These are phyloP conservation scores for Pterobdella sp. DNA, from an alignment of 2,888 invertebrate genomes.

Conservation along the genomic window DNA sequence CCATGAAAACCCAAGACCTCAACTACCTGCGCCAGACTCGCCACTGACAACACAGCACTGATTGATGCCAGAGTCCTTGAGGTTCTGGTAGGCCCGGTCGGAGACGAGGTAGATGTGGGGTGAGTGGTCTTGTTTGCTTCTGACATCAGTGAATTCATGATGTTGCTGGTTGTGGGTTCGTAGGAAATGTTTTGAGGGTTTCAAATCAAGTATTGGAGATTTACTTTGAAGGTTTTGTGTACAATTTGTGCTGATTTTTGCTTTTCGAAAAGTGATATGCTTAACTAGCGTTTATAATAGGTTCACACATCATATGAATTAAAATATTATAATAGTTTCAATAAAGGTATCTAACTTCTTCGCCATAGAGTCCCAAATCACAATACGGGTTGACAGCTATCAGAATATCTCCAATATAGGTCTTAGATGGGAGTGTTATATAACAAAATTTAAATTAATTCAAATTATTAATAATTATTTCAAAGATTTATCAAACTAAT, in stretches of 20 bases:
- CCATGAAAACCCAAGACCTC: too few relatives aligned
- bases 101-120: slow-evolving; percentile 47
- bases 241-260: too few relatives aligned
- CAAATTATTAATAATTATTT: too few relatives aligned
- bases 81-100: slow-evolving; percentile 42
- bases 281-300: too few relatives aligned
- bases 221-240: too few relatives aligned
- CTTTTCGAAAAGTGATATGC: too few relatives aligned
- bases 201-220: too few relatives aligned
- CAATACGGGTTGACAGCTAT: slow-evolving; percentile 36
- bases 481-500: too few relatives aligned
- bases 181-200: too few relatives aligned
- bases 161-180: slow-evolving; percentile 20
- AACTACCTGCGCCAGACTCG: slow-evolving; percentile 48
- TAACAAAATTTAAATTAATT: too few relatives aligned
- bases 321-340: too few relatives aligned
- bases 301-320: too few relatives aligned
- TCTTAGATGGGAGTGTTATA: slow-evolving; percentile 25
- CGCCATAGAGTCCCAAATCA: slow-evolving; percentile 32
- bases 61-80: slow-evolving; percentile 39
- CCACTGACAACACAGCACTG: slow-evolving; percentile 49
- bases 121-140: slow-evolving; percentile 35
- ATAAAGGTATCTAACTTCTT: slow-evolving; percentile 29
- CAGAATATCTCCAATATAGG: slow-evolving; percentile 37
- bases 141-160: slow-evolving; percentile 34